Percentiles rank a stretch among this genome's conserved stretches.
Conservation (phyloP, 2,797 vertebrate species). For the Dendrocincla tyrannina region DNA sequence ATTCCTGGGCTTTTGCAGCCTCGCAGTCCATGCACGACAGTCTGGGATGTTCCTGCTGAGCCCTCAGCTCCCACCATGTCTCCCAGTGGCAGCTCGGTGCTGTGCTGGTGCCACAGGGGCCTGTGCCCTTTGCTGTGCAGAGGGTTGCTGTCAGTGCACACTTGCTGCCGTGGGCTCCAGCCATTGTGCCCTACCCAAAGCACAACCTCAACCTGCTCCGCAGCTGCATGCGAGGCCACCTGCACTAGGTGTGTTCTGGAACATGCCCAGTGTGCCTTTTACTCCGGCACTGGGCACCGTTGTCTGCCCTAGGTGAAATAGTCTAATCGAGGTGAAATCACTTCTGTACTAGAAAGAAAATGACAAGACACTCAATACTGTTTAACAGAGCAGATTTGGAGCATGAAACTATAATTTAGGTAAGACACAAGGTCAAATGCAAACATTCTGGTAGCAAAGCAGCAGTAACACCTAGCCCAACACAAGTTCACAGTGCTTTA, state of each 20-base stretch:
- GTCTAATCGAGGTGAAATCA: background rate
- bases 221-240: background rate
- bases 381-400: background rate
- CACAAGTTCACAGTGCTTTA: background rate
- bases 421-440: background rate
- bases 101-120: background rate
- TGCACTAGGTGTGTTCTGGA: background rate
- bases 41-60: background rate
- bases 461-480: background rate
- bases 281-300: background rate
- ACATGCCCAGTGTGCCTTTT: background rate
- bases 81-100: background rate
- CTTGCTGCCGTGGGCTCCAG: fast-evolving
- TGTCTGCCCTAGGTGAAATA: background rate
- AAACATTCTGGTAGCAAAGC: background rate
- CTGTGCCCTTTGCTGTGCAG: background rate
- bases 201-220: background rate
- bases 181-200: background rate
- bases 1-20: background rate
- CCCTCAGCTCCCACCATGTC: background rate
- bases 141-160: too few species aligned
- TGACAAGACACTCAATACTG: background rate
- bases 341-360: background rate
- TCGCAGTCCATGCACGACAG: background rate
- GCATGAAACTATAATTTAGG: background rate